Conservation (phyloP, 2,113 vertebrate species). For the Pygoscelis adeliae region DNA sequence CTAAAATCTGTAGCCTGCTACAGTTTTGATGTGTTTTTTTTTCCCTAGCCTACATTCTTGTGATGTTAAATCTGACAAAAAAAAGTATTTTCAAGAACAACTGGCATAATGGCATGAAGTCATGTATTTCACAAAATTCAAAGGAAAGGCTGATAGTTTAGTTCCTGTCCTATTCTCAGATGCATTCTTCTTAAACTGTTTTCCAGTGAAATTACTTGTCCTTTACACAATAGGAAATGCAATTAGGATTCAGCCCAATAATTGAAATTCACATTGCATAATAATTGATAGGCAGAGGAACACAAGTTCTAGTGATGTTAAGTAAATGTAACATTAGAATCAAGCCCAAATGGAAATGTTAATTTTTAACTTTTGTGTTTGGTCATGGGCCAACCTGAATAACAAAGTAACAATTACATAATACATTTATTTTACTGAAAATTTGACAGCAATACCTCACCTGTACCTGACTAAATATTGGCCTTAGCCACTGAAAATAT, state of each 20-base stretch:
- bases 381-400: background rate
- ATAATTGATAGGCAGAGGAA: background rate
- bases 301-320: background rate
- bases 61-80: background rate
- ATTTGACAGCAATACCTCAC: conserved; percentile 64
- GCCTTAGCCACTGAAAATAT: conserved; percentile 76
- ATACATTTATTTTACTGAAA: background rate
- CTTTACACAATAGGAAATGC: background rate
- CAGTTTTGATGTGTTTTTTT: background rate
- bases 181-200: background rate
- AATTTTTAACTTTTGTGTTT: background rate
- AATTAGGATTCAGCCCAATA: background rate
- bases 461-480: conserved; percentile 82
- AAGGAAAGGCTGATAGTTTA: background rate
- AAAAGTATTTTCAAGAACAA: background rate
- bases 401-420: background rate
- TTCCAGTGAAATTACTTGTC: background rate
- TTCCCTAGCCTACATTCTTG: background rate
- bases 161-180: background rate
- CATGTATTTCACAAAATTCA: background rate
- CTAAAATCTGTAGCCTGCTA: background rate
- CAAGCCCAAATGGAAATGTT: background rate
- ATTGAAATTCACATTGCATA: background rate
- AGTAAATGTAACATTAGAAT: background rate
- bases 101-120: background rate